phyloP scores from a whole-genome alignment of 2,888 invertebrate species.

The Lycocerus yunnanus region DNA sequence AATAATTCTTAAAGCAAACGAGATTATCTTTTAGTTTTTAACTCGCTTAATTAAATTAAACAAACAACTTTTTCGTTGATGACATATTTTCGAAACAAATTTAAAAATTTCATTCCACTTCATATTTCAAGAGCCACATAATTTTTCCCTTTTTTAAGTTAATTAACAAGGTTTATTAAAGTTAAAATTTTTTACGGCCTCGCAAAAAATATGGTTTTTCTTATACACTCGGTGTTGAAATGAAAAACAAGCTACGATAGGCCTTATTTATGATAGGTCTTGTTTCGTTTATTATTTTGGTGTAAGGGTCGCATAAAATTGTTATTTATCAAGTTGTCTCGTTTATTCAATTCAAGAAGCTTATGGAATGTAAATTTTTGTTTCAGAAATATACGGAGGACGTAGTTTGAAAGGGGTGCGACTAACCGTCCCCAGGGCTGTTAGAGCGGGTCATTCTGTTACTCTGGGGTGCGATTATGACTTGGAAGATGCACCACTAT shows the following conservation, averaged over 20 bases:
- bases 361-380: slow-evolving; percentile 19
- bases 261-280: slow-evolving; percentile 4
- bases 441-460: slow-evolving; percentile 54
- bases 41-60: background rate
- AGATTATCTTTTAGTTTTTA: background rate
- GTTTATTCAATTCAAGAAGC: background rate
- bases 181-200: background rate
- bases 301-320: slow-evolving; percentile 6
- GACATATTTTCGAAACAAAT: background rate
- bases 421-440: slow-evolving; percentile 52
- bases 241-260: background rate
- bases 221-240: background rate
- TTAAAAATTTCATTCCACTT: background rate
- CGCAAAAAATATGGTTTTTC: background rate
- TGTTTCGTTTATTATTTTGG: slow-evolving; percentile 6
- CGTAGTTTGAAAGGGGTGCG: slow-evolving; percentile 50
- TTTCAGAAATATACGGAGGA: slow-evolving; percentile 51
- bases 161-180: slow-evolving; percentile 1
- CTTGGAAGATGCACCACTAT: slow-evolving; percentile 63
- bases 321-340: slow-evolving; percentile 22
- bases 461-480: slow-evolving; percentile 55
- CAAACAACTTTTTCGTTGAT: background rate
- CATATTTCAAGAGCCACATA: background rate
- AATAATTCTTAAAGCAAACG: background rate
- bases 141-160: background rate